phyloP scores from a whole-genome alignment of 1,140 invertebrate species.

The Idris sp. region DNA sequence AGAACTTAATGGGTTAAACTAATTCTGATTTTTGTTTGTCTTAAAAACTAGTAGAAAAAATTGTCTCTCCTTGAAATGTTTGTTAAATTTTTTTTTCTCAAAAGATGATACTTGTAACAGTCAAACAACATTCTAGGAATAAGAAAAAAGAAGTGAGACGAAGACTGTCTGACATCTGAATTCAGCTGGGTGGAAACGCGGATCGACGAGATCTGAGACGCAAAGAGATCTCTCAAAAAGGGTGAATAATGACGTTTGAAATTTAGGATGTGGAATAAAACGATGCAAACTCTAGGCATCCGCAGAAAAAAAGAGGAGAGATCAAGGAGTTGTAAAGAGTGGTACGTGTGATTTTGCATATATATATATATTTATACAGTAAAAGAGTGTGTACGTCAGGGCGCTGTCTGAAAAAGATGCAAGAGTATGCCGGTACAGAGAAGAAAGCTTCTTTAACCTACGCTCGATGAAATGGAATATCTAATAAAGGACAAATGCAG shows the following conservation, averaged over 20 bases:
- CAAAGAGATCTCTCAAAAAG: conserved; percentile 69
- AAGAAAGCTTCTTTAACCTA: conserved; percentile 66
- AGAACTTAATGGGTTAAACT: too few species aligned
- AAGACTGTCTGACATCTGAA: conserved; percentile 66
- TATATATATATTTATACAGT: too few species aligned
- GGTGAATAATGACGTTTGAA: conserved; percentile 77
- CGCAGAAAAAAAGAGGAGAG: conserved; percentile 53
- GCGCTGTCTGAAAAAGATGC: conserved; percentile 59
- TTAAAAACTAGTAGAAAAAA: too few species aligned
- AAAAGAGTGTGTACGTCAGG: conserved; percentile 17
- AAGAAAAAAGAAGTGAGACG: conserved; percentile 3
- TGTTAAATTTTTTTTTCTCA: too few species aligned
- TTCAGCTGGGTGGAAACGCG: conserved; percentile 67
- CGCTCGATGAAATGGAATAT: conserved; percentile 77
- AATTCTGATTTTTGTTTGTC: too few species aligned
- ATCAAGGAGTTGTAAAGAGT: conserved; percentile 54
- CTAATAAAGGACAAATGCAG: conserved; percentile 75
- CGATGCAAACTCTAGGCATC: conserved; percentile 63
- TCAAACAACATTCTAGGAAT: too few species aligned
- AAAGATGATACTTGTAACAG: too few species aligned
- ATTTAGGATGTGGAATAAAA: conserved; percentile 75
- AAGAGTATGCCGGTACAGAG: conserved; percentile 42
- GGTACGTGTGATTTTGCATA: conserved; percentile 59
- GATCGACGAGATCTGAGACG: conserved; percentile 69
- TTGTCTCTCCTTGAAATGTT: too few species aligned